Percentiles rank a stretch among this genome's conserved stretches.
phyloP scores from a whole-genome alignment of 2,888 invertebrate genomes.

The Furcula furcula region DNA sequence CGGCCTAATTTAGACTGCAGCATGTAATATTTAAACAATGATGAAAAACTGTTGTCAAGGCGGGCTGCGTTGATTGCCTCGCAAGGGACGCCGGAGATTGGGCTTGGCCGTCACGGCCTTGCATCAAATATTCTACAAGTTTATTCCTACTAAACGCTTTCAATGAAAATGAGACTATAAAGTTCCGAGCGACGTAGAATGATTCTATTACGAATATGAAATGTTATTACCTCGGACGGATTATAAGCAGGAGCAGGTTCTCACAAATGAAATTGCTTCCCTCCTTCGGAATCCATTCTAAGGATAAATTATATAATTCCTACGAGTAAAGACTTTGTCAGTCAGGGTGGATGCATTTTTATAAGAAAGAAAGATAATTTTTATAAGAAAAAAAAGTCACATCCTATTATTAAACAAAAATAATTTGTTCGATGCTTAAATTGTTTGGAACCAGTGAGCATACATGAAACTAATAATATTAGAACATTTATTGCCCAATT shows the following conservation, averaged over 20 bases:
- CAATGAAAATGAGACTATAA: conserved; percentile 82
- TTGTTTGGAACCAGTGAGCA: no score
- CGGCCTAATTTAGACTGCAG: conserved; percentile 16
- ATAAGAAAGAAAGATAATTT: no score
- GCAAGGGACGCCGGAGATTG: conserved; percentile 66
- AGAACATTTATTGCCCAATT: no score
- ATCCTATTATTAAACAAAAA: no score
- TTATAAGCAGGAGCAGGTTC: conserved; percentile 80
- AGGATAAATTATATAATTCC: conserved; percentile 79
- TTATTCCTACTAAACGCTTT: conserved; percentile 78
- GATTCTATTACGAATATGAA: conserved; percentile 82
- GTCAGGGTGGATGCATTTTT: conserved; percentile 65
- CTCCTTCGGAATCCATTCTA: conserved; percentile 80
- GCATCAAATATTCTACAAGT: conserved; percentile 78
- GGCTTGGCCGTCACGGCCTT: conserved; percentile 52
- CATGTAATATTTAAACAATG: conserved; percentile 40
- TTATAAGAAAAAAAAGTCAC: no score
- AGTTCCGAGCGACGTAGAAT: conserved; percentile 78
- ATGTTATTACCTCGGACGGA: conserved; percentile 81
- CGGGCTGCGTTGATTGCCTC: conserved; percentile 51
- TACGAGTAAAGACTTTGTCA: conserved; percentile 76
- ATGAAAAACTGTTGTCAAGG: conserved; percentile 45
- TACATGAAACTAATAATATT: no score
- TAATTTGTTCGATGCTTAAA: no score
- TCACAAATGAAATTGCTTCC: conserved; percentile 80